Conservation (phyloP, 2,888 invertebrate species). For the Gnatocerus cornutus region DNA sequence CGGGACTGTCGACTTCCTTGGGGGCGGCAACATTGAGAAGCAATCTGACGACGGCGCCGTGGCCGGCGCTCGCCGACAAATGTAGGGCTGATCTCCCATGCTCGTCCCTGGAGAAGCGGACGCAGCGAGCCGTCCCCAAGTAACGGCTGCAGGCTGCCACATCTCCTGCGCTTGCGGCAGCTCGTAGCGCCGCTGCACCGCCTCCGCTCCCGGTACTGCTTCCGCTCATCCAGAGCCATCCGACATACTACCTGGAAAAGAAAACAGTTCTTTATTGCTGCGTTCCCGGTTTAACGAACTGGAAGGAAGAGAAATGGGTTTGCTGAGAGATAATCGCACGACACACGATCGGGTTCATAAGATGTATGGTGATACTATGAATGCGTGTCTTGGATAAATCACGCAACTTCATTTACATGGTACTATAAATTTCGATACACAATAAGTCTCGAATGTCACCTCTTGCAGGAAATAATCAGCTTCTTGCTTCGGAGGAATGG, state of each 20-base stretch:
- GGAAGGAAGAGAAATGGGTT: conserved; percentile 5
- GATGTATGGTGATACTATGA: conserved; percentile 9
- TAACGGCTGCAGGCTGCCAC: conserved; percentile 64
- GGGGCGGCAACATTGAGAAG: conserved; percentile 69
- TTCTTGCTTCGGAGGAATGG: neutral
- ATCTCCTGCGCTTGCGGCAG: conserved; percentile 69
- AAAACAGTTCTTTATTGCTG: too few relatives aligned
- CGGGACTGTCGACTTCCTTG: conserved; percentile 73
- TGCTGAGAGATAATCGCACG: conserved; percentile 8
- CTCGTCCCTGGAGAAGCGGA: conserved; percentile 69
- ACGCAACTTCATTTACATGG: conserved; percentile 9
- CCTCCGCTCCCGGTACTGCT: conserved; percentile 64
- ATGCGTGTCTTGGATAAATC: conserved; percentile 21
- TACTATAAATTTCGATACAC: conserved; percentile 3
- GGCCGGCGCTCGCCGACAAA: conserved; percentile 68
- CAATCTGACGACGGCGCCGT: conserved; percentile 65
- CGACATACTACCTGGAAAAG: conserved; percentile 65
- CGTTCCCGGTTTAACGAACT: conserved; percentile 6
- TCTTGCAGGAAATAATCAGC: neutral
- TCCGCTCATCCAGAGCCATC: conserved; percentile 69
- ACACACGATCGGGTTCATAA: conserved; percentile 8
- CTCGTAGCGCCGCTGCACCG: conserved; percentile 65
- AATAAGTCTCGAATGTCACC: conserved; percentile 3
- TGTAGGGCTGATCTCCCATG: conserved; percentile 68
- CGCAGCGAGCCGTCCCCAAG: conserved; percentile 64